A percentile compares a stretch with the other conserved stretches of the same genome.
Conservation (phyloP, 2,888 invertebrate species). For the Lasioglossum oenotherae region DNA sequence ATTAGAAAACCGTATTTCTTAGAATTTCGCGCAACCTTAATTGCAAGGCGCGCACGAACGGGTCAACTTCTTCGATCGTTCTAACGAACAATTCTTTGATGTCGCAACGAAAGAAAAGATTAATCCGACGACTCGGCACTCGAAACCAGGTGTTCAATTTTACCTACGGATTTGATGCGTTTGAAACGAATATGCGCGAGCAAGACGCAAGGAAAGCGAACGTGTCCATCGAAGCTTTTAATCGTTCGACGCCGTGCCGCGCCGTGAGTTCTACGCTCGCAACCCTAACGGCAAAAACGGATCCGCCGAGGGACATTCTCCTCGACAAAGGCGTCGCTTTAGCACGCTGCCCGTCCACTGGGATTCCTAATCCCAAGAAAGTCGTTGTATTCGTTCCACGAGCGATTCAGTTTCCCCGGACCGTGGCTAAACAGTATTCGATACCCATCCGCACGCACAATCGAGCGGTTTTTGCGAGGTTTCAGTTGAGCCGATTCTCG, state of each 20-base stretch:
- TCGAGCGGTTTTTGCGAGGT: constrained; percentile 10
- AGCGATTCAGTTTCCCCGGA: constrained; percentile 1
- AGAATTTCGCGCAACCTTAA: not conserved
- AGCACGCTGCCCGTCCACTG: not conserved
- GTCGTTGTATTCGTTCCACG: not conserved
- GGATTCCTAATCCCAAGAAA: not conserved
- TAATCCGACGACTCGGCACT: not conserved
- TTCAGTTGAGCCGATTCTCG: not conserved
- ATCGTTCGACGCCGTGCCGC: not conserved
- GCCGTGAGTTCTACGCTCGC: not conserved
- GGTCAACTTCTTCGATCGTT: not conserved
- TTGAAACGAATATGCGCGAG: too few relatives aligned
- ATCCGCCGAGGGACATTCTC: not conserved
- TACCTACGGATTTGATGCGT: not conserved
- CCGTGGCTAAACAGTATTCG: constrained; percentile 23
- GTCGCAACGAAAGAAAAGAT: not conserved
- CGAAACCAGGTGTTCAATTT: not conserved
- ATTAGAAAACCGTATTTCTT: not conserved
- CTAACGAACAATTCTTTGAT: not conserved
- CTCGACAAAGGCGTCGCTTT: not conserved
- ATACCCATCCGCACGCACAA: not conserved
- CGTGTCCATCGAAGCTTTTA: not conserved
- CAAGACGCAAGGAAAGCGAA: not conserved
- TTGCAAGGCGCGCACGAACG: not conserved
- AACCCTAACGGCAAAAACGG: constrained; percentile 1